Base-by-base conservation (phyloP, 92 coral and sea anemone genomes). In the Palythoa caribaeorum region DNA sequence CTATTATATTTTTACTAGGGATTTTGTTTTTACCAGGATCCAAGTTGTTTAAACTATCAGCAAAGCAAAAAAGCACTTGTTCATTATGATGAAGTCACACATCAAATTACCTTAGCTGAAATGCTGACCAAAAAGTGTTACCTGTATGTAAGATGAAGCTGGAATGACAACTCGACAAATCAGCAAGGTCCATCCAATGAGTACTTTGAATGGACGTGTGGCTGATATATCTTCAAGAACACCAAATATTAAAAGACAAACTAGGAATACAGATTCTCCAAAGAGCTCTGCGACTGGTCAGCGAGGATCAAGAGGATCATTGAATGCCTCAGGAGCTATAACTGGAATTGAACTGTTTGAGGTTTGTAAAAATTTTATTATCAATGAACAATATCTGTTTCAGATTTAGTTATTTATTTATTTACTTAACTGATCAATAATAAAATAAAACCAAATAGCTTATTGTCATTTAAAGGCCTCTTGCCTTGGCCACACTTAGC, bases 131-230 rank as follows among this genome's bases (percentile, higher is more conserved):
- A 28, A 15, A 78, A 48, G 71, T 35, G 3, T 7, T 38, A 57
- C 40, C 37, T 1, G 14, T 65, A 28, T 28, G 40, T 81, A 55
- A 69, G 38, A 16, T 66, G 38, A 81, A 40, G 40, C 19, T 35
- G 86, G 75, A 35, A 81, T 81, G 86, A 68, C 51, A 65, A 48
- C 39, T 12, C 63, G 47, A 4, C 63, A 20, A 68, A 81, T 48
- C 76, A 66, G 52, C 51, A 81, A 81, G 48, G 86, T 81, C 50
- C 86, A 81, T 47, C 75, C 86, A 47, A 81, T 81, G 65, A 81
- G 66, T 19, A 66, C 62, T 6, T 81, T 66, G 1, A 81, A 81
- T 81, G 86, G 86, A 44, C 75, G 86, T 60, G 86, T 81, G 66
- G 76, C 60, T 81, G 76, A 81, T 44, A 68, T 81, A 66, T 50